Base-by-base conservation (phyloP, 2,113 vertebrate genomes). In the Sakesphorus luctuosus region DNA sequence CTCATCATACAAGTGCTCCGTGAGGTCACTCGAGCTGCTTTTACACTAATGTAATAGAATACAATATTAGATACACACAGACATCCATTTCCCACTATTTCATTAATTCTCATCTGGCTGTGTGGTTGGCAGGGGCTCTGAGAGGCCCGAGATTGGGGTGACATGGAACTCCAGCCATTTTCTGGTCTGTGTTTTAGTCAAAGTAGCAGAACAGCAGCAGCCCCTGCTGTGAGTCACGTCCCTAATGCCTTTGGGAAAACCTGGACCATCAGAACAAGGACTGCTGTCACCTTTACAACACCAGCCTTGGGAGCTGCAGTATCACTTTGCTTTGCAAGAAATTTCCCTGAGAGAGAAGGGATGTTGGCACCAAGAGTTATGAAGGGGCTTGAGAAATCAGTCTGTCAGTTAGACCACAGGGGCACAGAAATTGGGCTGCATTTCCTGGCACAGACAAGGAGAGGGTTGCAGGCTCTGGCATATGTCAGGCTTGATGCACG, bases 341-440 rank as follows among this genome's bases (percentile, higher is more conserved):
- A 66, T 0, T 0, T 24, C 66, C 81, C 81, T 29, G 63, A 87
- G 84, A 77, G 83, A 79, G 77, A 61, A 63, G 92, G 78, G 78
- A 94, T 80, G 87, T 77, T 74, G 29, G 31, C 58, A 61, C 25
- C 56, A n/a, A 40, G 79, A 33, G 16, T 89, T 87, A 53, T 4
- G 73, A 79, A 88, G 80, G 23, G 61, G 76, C 44, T 89, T 95
- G 80, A 90, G 93, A 84, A 95, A 96, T 76, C 90, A 65, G 44
- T 53, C 40, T 88, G 94, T 94, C 94, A 46, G 94, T 96, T 96
- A 96, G 92, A 95, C 90, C 79, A 78, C 96, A 95, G 83, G 61
- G 85, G 81, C 19, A 0, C 15, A 81, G 77, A 78, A 91, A 75
- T 56, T 20, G 44, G 79, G 16, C 75, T 33, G 59, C 3, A 1